phyloP scores from a whole-genome alignment of 2,113 vertebrate species.

The Grus americana region DNA sequence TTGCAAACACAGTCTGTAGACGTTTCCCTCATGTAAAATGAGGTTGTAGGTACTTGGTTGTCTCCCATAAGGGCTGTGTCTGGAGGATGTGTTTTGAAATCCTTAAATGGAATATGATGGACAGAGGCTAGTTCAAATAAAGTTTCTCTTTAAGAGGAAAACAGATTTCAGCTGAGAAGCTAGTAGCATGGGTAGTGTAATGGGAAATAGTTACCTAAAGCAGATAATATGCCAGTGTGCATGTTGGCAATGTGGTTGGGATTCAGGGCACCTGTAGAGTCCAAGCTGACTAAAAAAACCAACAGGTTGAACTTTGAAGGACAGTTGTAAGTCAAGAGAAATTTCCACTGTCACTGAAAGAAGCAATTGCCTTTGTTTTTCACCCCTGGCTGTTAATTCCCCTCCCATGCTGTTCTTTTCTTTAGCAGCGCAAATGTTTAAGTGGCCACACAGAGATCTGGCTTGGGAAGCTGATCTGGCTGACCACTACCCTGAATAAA shows the following conservation, averaged over 20 bases:
- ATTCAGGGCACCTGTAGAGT: not conserved
- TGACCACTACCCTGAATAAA: not conserved
- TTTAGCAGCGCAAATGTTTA: not conserved
- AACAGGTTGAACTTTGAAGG: not conserved
- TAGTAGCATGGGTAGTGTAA: not conserved
- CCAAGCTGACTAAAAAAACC: not conserved
- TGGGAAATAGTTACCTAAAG: not conserved
- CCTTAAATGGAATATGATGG: not conserved
- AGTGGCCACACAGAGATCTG: not conserved
- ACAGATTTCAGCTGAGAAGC: not conserved
- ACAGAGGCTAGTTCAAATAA: not conserved
- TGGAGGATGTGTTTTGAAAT: not conserved
- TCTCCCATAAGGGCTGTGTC: not conserved
- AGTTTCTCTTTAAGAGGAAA: not conserved
- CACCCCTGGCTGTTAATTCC: not conserved
- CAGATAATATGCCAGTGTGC: not conserved
- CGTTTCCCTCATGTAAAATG: not conserved
- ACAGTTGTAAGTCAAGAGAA: not conserved
- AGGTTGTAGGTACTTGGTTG: not conserved
- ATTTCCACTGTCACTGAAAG: not conserved
- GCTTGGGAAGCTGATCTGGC: not conserved
- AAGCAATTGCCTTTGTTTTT: not conserved
- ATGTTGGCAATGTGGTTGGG: not conserved
- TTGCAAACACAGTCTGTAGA: not conserved
- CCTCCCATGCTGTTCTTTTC: not conserved